Percentiles rank a stretch among this genome's conserved stretches.
Evolutionary conservation across 2,113 vertebrate species (phyloP).

Genomic region (Ameiurus melas): DNA sequence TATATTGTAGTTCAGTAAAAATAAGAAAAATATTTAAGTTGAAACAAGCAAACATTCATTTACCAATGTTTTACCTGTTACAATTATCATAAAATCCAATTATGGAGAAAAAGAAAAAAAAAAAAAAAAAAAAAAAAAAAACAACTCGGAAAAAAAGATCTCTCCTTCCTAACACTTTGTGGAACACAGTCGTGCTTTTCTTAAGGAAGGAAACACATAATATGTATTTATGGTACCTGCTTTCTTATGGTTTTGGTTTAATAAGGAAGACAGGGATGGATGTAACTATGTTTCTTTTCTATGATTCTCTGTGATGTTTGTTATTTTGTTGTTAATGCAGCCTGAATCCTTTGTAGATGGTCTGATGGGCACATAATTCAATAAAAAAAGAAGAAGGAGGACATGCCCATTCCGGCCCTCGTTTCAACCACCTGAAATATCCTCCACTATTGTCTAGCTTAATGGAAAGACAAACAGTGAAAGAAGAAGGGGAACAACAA

Average conservation of each 20-base stretch:
- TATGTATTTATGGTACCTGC: background rate
- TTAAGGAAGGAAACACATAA: background rate
- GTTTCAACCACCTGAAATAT: background rate
- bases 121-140: no score
- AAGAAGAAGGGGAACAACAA: background rate
- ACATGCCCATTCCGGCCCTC: accelerated
- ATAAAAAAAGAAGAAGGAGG: background rate
- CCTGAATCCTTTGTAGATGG: background rate
- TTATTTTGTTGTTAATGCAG: background rate
- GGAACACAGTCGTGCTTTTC: background rate
- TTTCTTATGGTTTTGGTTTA: background rate
- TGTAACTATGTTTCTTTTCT: background rate
- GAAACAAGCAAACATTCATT: background rate
- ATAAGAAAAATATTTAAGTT: background rate
- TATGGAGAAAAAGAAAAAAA: no score
- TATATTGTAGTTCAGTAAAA: background rate
- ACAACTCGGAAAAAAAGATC: no score
- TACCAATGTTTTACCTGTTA: background rate
- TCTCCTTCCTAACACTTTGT: background rate
- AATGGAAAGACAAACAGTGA: background rate
- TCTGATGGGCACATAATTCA: background rate
- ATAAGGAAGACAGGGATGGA: background rate
- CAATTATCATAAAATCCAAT: background rate
- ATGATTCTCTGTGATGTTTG: background rate
- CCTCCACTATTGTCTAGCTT: background rate